Evolutionary conservation across 1,140 invertebrate species (phyloP), one percentile per base, ranked within the genome.

Genomic region (Diabrotica virgifera): DNA sequence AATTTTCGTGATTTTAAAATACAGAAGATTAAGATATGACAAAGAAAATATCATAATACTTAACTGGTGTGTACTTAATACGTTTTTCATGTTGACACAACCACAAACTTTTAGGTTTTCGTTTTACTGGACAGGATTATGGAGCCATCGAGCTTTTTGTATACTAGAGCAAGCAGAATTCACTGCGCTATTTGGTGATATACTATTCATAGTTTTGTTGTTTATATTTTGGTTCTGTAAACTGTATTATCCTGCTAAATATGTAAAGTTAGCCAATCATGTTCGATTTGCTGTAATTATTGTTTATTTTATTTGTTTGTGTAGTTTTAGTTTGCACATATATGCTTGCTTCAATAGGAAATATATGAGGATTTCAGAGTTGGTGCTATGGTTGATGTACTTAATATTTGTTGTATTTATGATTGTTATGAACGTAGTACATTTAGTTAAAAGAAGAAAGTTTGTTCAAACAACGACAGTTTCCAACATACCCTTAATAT

Each of bases 1-100:
- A 24, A 58, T 64, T 52, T 65, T 65, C 50, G 64, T 63, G 12
- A 66, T 69, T 6, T 2, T 66, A n/a, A 69, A 65, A 50, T 66
- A 69, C 40, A 62, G 61, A 50, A 58, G 63, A 38, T 35, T 69
- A n/a, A 14, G 67, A n/a, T 4, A 56, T 36, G 52, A 66, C 14
- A 62, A 55, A 10, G 60, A 59, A 9, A 65, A 63, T 52, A 51
- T 69, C 0, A 69, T 69, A 38, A 14, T 69, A 13, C 36, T 66
- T 0, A 51, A 69, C n/a, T 52, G 64, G 46, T 58, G 54, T 12
- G 58, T 69, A 7, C 9, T 65, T 3, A 61, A 69, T 36, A 36
- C 59, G 6, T 35, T 60, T 14, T 66, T 52, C 35, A 37, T 63
- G 54, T 4, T 66, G 7, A 46, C 13, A 7, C 12, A 38, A 5